Percentiles rank a stretch among this genome's conserved stretches.
phyloP scores from a whole-genome alignment of 2,888 invertebrate genomes.

The Ligdia adustata region DNA sequence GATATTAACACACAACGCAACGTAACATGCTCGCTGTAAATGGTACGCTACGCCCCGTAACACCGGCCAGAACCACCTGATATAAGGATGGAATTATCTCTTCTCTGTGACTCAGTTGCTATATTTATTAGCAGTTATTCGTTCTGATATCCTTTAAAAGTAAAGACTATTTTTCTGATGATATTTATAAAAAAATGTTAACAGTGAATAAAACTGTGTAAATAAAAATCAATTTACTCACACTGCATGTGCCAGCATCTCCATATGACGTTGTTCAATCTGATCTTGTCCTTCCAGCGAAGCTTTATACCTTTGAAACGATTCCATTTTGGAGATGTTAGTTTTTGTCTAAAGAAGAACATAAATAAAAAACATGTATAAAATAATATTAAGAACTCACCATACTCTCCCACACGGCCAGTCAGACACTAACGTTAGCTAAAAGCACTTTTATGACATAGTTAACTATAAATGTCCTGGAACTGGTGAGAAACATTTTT shows the following conservation, averaged over 20 bases:
- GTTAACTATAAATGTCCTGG: constrained; percentile 67
- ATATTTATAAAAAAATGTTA: too few relatives aligned
- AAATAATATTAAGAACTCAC: constrained; percentile 53
- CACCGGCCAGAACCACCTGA: too few relatives aligned
- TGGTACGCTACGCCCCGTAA: too few relatives aligned
- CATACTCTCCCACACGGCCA: constrained; percentile 51
- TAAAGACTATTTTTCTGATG: too few relatives aligned
- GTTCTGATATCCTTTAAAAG: too few relatives aligned
- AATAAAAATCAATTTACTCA: too few relatives aligned
- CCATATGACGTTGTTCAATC: constrained; percentile 99
- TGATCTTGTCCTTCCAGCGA: constrained; percentile 99
- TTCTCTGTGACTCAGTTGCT: too few relatives aligned
- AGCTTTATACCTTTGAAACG: constrained; percentile 99
- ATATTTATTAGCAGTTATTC: too few relatives aligned
- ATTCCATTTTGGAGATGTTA: constrained; percentile 99
- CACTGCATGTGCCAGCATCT: constrained; percentile 99
- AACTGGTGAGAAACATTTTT: constrained; percentile 67
- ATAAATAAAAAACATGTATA: constrained; percentile 40
- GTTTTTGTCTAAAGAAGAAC: constrained; percentile 93
- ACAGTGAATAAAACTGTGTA: too few relatives aligned
- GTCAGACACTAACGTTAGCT: constrained; percentile 67
- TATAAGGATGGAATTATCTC: too few relatives aligned
- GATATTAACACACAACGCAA: too few relatives aligned
- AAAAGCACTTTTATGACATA: constrained; percentile 54
- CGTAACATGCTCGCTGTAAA: too few relatives aligned